Evolutionary conservation across 2,113 vertebrate genomes (phyloP), one percentile per base, ranked within the genome.

Genomic region (Clarias gariepinus): DNA sequence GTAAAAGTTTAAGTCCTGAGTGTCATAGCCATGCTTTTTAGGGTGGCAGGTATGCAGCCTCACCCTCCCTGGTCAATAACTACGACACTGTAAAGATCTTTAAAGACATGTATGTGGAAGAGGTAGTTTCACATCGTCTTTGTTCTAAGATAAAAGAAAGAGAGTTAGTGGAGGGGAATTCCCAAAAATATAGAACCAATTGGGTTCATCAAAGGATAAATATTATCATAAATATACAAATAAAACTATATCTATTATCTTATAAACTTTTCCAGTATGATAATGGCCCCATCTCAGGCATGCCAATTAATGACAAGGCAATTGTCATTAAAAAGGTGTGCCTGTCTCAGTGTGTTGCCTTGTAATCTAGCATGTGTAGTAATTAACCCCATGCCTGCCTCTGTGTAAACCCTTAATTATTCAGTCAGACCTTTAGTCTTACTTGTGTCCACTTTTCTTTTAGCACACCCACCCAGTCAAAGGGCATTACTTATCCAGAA

Each of bases 361-460:
- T 7, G 8, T 69, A 86, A 60, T 58, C 33, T 60, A 21, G 52
- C 30, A 69, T 19, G 23, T 41, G 21, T 33, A 66, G 36, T 41
- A 80, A 86, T 86, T 86, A 86, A 86, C 85, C 63, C 47, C 61
- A 79, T 53, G 60, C 61, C 52, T 60, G 64, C 23, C 63, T 79
- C 52, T 58, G 52, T 41, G 53, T 58, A 71, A 33, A 81, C 58
- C 55, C 52, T 81, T 81, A 86, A 86, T 85, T 88, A 78, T 89
- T 91, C 79, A 89, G n/a, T 79, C 18, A 25, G 53, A 55, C 78
- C 57, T 87, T 87, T 87, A 68, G 11, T 66, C 61, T 87, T 52
- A 52, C 83, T 61, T 61, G 64, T 81, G 78, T 0, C 63, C 71
- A 47, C 16, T n/a, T 41, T 78, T 85, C 36, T 74, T 63, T 19